Evolutionary conservation across 2,888 invertebrate genomes (phyloP).

Genomic region (Philereme transversata): DNA sequence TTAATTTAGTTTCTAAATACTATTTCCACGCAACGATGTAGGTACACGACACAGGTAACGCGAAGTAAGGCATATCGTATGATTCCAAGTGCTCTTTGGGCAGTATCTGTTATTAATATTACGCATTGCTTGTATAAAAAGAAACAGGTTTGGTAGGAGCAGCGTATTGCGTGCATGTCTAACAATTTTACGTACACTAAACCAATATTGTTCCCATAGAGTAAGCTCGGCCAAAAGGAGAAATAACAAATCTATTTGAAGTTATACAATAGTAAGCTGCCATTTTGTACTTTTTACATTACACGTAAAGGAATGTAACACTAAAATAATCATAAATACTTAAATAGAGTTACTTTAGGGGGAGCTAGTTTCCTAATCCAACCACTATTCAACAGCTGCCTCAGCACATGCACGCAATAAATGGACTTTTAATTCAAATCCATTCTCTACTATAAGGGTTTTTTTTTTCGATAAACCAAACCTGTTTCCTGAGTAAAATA

Average conservation of each 20-base stretch:
- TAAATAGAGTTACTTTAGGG: slow-evolving; percentile 46
- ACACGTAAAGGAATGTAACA: slow-evolving; percentile 53
- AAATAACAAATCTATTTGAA: slow-evolving; percentile 48
- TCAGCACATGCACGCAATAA: slow-evolving; percentile 61
- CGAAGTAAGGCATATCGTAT: slow-evolving; percentile 79
- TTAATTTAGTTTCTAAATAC: slow-evolving; percentile 74
- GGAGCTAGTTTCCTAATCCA: slow-evolving; percentile 57
- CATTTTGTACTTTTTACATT: slow-evolving; percentile 62
- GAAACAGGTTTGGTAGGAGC: slow-evolving; percentile 53
- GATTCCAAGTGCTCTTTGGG: slow-evolving; percentile 53
- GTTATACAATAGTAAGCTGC: slow-evolving; percentile 68
- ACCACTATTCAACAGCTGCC: slow-evolving; percentile 73
- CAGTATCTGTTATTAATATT: slow-evolving; percentile 48
- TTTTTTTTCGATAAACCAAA: slow-evolving; percentile 30
- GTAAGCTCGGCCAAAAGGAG: slow-evolving; percentile 76
- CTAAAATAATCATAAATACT: slow-evolving; percentile 51
- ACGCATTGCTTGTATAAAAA: slow-evolving; percentile 30
- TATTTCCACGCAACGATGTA: slow-evolving; percentile 73
- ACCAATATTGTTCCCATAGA: slow-evolving; percentile 79
- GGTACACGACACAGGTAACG: slow-evolving; percentile 79
- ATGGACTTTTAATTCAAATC: background rate
- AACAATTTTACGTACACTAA: slow-evolving; percentile 54
- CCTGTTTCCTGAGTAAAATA: slow-evolving; percentile 38
- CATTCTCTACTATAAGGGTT: slow-evolving; percentile 1
- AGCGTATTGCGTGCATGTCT: slow-evolving; percentile 61